Conservation (phyloP, 2,888 invertebrate genomes). For the Leistus spinibarbis region DNA sequence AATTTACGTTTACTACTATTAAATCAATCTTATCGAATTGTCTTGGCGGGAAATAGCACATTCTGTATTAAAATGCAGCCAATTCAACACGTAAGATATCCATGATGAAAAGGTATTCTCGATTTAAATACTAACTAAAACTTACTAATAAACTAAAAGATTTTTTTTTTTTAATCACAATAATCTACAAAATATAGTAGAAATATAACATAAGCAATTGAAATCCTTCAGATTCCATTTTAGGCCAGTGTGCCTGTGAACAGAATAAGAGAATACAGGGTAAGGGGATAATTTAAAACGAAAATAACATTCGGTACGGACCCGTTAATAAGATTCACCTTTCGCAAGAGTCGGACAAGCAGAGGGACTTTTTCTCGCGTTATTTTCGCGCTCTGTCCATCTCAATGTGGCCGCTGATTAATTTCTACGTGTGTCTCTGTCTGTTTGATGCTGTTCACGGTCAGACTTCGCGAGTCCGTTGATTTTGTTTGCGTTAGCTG, state of each 20-base stretch:
- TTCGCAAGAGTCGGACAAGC: conserved; percentile 1
- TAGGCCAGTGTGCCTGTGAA: neutral
- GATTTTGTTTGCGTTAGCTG: conserved; percentile 35
- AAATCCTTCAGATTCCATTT: neutral
- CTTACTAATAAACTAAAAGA: too few relatives aligned
- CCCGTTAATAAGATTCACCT: conserved; percentile 37
- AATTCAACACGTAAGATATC: too few relatives aligned
- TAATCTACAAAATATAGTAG: too few relatives aligned
- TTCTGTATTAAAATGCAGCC: too few relatives aligned
- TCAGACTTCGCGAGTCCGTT: neutral
- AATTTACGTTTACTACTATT: too few relatives aligned
- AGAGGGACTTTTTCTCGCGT: neutral
- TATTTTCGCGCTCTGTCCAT: neutral
- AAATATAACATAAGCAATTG: too few relatives aligned
- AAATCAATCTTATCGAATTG: too few relatives aligned
- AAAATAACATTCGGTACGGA: conserved; percentile 36
- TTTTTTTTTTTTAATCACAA: too few relatives aligned
- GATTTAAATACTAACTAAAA: too few relatives aligned
- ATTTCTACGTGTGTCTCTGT: neutral
- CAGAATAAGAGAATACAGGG: neutral
- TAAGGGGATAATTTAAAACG: conserved; percentile 38
- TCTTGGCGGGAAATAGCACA: too few relatives aligned
- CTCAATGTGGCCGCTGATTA: neutral
- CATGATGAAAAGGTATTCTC: too few relatives aligned
- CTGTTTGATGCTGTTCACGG: neutral